A percentile compares a stretch with the other conserved stretches of the same genome.
These are phyloP conservation scores for Pteruthius melanotis DNA, from an alignment of 2,113 vertebrate species.

Conservation along the genomic window DNA sequence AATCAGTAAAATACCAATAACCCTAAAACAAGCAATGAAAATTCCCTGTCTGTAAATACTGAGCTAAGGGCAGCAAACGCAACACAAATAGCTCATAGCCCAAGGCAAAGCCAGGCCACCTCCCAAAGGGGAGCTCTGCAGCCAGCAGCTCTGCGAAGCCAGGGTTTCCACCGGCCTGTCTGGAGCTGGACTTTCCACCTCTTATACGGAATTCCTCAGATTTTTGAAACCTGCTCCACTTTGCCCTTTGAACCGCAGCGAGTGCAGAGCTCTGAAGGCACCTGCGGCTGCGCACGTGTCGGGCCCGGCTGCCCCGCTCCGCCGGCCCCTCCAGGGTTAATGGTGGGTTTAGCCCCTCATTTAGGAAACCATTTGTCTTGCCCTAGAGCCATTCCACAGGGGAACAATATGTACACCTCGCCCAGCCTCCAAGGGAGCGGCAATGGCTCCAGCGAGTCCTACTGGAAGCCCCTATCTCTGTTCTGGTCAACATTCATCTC, in stretches of 20 bases:
- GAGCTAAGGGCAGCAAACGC: not conserved
- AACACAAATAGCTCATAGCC: fast-evolving
- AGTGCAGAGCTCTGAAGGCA: not conserved
- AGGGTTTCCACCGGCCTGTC: not conserved
- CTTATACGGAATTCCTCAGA: not conserved
- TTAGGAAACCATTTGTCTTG: not conserved
- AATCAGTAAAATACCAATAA: not conserved
- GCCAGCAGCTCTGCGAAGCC: not conserved
- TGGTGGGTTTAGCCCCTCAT: not conserved
- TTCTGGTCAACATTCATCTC: too few species aligned
- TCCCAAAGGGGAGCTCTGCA: not conserved
- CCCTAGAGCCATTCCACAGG: not conserved
- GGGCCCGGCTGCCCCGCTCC: not conserved
- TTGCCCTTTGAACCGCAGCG: not conserved
- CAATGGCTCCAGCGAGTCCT: not conserved
- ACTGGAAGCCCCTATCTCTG: not conserved
- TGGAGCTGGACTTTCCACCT: not conserved
- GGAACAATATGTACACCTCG: not conserved
- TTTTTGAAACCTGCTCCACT: not conserved
- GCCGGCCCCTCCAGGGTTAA: not conserved
- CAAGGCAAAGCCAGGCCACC: not conserved
- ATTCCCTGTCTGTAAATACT: not conserved
- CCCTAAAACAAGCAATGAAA: not conserved
- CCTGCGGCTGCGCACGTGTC: not conserved
- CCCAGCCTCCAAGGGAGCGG: not conserved